A percentile compares a stretch with the other conserved stretches of the same genome.
phyloP scores from a whole-genome alignment of 2,797 vertebrate species.

The Cyprinella venusta region DNA sequence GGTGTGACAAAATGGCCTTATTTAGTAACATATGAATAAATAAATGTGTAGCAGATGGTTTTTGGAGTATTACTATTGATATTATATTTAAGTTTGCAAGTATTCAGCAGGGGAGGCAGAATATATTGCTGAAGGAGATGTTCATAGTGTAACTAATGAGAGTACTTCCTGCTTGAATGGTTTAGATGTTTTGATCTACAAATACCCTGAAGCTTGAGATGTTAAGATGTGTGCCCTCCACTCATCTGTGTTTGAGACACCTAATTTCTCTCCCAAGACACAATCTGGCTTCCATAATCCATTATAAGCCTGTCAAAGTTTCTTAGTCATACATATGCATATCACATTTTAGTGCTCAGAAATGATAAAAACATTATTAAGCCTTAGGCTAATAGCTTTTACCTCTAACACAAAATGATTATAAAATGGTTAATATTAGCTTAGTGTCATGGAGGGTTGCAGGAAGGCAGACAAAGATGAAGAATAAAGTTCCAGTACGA shows the following conservation, averaged over 20 bases:
- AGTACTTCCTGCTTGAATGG: constrained; percentile 30
- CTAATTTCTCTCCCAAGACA: constrained; percentile 41
- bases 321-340: constrained; percentile 17
- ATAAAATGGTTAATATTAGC: not conserved
- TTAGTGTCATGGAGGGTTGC: not conserved
- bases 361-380: not conserved
- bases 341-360: not conserved
- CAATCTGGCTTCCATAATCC: not conserved
- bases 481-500: too few relatives aligned
- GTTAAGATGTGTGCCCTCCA: constrained; percentile 18
- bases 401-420: not conserved
- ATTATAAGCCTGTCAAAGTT: not conserved
- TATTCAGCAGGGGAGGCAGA: constrained; percentile 2
- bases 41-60: not conserved
- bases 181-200: constrained; percentile 32
- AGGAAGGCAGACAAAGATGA: too few relatives aligned
- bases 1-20: not conserved
- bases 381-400: not conserved
- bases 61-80: not conserved
- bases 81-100: not conserved
- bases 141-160: constrained; percentile 29
- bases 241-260: constrained; percentile 40
- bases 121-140: constrained; percentile 9
- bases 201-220: constrained; percentile 35
- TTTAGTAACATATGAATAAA: not conserved